Evolutionary conservation across 1,140 invertebrate genomes (phyloP).

Genomic region (Ceratosolen fusciceps): DNA sequence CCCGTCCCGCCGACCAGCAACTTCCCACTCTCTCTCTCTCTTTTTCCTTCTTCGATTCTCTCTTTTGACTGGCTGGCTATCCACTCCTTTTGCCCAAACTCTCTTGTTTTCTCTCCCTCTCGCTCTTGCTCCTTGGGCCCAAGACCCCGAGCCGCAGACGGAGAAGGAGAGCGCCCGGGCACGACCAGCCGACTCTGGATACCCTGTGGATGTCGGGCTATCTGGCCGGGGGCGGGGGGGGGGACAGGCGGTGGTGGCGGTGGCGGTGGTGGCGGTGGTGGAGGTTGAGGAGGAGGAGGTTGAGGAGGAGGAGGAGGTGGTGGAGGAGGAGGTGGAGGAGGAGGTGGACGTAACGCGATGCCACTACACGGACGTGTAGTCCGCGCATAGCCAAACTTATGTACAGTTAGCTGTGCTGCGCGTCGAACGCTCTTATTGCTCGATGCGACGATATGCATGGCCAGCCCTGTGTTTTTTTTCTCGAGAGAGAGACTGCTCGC

Average conservation of each 20-base stretch:
- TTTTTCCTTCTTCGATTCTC: conserved; percentile 46
- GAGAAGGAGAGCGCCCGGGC: background rate
- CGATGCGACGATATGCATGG: conserved; percentile 10
- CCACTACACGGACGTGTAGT: conserved; percentile 61
- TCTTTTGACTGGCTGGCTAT: conserved; percentile 21
- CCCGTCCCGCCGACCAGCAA: conserved; percentile 43
- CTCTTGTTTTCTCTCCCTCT: conserved; percentile 38
- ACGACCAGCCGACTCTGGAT: no score
- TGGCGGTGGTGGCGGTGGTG: no score
- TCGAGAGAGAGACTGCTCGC: conserved; percentile 38
- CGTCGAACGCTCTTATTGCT: conserved; percentile 58
- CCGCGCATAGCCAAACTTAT: conserved; percentile 68
- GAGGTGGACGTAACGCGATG: conserved; percentile 22
- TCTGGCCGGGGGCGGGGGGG: no score
- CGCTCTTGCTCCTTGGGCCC: conserved; percentile 40
- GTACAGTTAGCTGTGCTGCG: conserved; percentile 65
- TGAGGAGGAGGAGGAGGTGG: no score
- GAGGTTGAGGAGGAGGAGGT: no score
- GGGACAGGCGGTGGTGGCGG: no score
- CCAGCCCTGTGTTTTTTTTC: conserved; percentile 36
- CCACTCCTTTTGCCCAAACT: conserved; percentile 42
- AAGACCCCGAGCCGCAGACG: background rate
- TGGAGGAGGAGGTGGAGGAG: background rate
- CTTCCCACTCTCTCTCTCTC: conserved; percentile 50
- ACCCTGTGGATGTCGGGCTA: no score